phyloP scores from a whole-genome alignment of 2,113 vertebrate species.

The Tragelaphus buxtoni region DNA sequence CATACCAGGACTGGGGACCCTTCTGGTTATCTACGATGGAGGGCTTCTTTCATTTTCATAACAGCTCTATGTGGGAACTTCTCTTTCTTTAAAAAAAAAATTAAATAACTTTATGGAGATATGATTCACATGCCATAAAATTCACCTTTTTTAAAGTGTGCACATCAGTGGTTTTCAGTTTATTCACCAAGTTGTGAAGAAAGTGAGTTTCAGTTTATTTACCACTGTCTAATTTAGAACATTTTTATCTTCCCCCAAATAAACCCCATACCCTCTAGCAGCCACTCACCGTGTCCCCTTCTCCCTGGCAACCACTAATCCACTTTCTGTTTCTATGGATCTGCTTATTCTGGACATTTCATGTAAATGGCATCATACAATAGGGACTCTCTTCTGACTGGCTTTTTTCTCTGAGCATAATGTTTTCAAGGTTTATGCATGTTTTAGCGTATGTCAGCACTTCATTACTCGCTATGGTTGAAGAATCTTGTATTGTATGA shows the following conservation, averaged over 20 bases:
- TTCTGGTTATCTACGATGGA: neutral
- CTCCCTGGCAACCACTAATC: neutral
- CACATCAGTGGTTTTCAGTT: neutral
- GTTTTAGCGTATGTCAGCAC: neutral
- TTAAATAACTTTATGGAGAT: neutral
- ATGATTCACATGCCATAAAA: neutral
- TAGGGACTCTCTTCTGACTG: neutral
- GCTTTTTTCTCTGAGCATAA: neutral
- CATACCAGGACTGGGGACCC: neutral
- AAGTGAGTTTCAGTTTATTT: neutral
- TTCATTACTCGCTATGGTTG: neutral
- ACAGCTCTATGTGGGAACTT: neutral
- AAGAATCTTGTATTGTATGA: neutral
- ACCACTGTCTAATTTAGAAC: neutral
- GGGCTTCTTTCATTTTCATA: neutral
- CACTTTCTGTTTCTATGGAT: neutral
- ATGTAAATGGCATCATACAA: neutral
- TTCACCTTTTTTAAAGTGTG: neutral
- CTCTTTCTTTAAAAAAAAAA: neutral
- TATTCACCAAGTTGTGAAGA: neutral
- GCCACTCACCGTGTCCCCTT: neutral
- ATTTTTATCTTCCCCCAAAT: neutral
- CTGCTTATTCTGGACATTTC: neutral
- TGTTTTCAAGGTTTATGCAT: neutral
- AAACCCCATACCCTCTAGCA: neutral